Base-by-base conservation (phyloP, 1,140 invertebrate genomes). In the Drosophila carrolli region DNA sequence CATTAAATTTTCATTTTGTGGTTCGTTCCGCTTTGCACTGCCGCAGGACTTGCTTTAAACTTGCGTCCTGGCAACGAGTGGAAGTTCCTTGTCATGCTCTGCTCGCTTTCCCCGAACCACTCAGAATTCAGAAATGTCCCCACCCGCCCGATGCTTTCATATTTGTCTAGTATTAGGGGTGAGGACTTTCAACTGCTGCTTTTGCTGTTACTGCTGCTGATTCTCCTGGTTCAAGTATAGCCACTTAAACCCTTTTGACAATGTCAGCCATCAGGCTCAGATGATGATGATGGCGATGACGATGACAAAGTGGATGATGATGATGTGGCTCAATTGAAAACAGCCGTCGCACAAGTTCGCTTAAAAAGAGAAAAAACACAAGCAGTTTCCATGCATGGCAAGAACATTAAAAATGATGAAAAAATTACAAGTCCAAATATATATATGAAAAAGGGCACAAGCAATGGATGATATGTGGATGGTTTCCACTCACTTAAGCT, bases 181-280 rank as follows among this genome's bases (percentile, higher is more conserved):
- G 75, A 66, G 79, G 71, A 48, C 57, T 83, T 72, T 62, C 80
- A 83, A 73, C 76, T 84, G 65, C 62, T 59, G 61, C 50, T 58
- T 14, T 50, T 37, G 48, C 41, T 40, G 54, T 37, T 66, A 13
- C 60, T 73, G 63, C 71, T 81, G 60, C 43, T 68, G 54, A 56
- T 61, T 43, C 56, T 78, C 23, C 51, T 81, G 67, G 70, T 79
- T 88, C 67, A 89, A 89, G 80, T 89, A 68, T 74, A 70, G 83
- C 72, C 83, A 88, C 83, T 88, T 88, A 88, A 88, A 88, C 83
- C 83, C 83, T 89, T 86, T 89, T 80, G 84, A 88, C 83, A 88
- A 89, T 88, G 83, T 89, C 84, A 89, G 78, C 76, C 81, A 88
- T 77, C 85, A 76, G 73, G 53, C 73, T 76, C 61, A 86, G 78